Percentiles rank a stretch among this genome's conserved stretches.
Evolutionary conservation across 1,140 invertebrate genomes (phyloP).

Genomic region (Streblospio benedicti): DNA sequence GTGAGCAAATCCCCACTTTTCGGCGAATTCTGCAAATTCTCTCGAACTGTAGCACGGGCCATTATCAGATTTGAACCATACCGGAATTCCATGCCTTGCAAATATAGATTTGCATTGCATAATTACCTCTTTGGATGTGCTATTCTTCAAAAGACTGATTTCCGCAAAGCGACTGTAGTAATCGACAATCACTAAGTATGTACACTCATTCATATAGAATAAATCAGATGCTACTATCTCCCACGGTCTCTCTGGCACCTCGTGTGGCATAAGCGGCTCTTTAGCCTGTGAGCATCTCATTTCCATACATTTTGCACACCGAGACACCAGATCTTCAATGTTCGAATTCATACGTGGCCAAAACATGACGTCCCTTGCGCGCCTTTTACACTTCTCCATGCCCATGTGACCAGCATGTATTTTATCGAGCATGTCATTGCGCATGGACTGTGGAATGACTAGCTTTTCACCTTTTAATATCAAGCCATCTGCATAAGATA

Average conservation of each 20-base stretch:
- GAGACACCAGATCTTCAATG: neutral
- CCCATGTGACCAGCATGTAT: neutral
- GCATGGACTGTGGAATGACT: neutral
- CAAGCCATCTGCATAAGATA: neutral
- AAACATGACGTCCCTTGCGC: neutral
- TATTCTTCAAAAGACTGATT: no score
- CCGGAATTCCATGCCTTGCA: conserved; percentile 22
- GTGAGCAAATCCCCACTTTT: no score
- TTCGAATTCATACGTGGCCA: neutral
- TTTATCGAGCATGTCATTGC: neutral
- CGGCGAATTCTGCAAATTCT: no score
- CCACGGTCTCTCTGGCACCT: conserved; percentile 19
- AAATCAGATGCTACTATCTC: conserved; percentile 26
- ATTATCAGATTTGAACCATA: conserved; percentile 23
- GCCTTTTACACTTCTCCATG: neutral
- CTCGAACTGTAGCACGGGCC: conserved; percentile 23
- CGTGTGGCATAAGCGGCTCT: neutral
- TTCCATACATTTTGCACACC: neutral
- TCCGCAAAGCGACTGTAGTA: no score
- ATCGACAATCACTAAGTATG: no score
- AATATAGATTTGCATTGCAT: no score
- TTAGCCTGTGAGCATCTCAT: neutral
- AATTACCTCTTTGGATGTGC: no score
- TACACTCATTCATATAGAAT: neutral
- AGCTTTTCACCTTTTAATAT: neutral